phyloP scores from a whole-genome alignment of 1,140 invertebrate species.

The Dendroctonus valens region DNA sequence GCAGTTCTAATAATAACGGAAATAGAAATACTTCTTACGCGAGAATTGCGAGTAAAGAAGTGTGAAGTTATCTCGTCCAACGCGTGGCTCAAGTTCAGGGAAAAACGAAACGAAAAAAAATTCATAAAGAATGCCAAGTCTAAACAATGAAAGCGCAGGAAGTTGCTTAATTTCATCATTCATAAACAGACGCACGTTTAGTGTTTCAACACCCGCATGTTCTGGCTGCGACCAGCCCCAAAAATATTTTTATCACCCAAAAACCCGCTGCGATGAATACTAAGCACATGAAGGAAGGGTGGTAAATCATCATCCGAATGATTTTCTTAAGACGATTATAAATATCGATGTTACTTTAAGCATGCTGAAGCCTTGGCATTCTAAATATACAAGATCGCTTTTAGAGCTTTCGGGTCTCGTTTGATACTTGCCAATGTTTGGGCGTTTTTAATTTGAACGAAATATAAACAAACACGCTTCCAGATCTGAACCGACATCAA shows the following conservation, averaged over 20 bases:
- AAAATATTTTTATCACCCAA: slow-evolving; percentile 17
- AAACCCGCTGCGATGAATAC: neutral
- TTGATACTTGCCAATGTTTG: slow-evolving; percentile 8
- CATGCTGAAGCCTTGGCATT: neutral
- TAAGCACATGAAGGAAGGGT: slow-evolving; percentile 6
- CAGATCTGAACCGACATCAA: neutral
- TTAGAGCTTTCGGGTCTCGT: neutral
- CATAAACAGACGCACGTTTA: slow-evolving; percentile 7
- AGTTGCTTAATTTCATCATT: slow-evolving; percentile 8
- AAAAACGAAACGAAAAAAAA: no score
- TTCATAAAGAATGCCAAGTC: neutral
- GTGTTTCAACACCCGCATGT: slow-evolving; percentile 1
- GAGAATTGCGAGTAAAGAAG: slow-evolving; percentile 12
- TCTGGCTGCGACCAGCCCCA: slow-evolving; percentile 7
- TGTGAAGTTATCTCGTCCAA: neutral
- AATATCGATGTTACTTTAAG: slow-evolving; percentile 1
- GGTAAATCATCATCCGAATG: neutral
- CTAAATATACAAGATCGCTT: slow-evolving; percentile 9
- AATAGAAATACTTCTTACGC: slow-evolving; percentile 13
- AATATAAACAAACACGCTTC: slow-evolving; percentile 2
- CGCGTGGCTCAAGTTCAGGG: neutral
- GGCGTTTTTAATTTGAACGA: neutral
- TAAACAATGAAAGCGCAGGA: slow-evolving; percentile 5
- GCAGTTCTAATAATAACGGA: slow-evolving; percentile 11
- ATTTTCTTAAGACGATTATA: no score